These are phyloP conservation scores for Lithodes maja DNA, from an alignment of 2,888 invertebrate species.

Conservation along the genomic window DNA sequence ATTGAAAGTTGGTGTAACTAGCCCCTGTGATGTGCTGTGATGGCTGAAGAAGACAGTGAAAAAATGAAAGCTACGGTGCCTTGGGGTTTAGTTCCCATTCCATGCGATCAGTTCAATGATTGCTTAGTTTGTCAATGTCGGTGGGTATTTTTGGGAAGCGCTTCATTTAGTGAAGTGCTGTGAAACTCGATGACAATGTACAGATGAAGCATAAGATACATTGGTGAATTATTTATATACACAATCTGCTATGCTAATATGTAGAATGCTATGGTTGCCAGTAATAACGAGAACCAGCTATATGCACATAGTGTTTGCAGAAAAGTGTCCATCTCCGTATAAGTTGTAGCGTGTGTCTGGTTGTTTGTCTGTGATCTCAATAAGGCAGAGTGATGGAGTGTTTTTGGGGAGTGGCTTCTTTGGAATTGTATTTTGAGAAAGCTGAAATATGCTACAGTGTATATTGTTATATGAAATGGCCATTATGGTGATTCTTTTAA, in stretches of 20 bases:
- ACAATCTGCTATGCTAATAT: not conserved
- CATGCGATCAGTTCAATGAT: not conserved
- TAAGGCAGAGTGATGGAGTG: not conserved
- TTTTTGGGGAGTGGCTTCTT: not conserved
- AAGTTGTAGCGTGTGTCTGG: not conserved
- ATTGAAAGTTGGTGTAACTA: not conserved
- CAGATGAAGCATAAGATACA: not conserved
- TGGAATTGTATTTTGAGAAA: too few relatives aligned
- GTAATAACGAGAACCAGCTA: not conserved
- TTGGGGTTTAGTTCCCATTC: not conserved
- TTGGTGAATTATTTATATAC: not conserved
- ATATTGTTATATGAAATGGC: too few relatives aligned
- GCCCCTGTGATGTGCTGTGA: not conserved
- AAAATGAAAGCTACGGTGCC: conserved; percentile 11
- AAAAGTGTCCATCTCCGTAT: not conserved
- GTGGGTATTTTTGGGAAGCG: not conserved
- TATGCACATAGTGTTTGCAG: not conserved
- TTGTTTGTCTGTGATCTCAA: conserved; percentile 10
- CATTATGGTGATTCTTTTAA: too few relatives aligned
- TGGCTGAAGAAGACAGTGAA: not conserved
- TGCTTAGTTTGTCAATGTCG: not conserved
- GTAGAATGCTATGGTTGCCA: not conserved
- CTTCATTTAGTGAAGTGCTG: not conserved
- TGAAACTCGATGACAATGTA: not conserved
- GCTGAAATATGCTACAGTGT: too few relatives aligned